Evolutionary conservation across 2,797 vertebrate genomes (phyloP).

Genomic region (Philypnodon macrostomus): DNA sequence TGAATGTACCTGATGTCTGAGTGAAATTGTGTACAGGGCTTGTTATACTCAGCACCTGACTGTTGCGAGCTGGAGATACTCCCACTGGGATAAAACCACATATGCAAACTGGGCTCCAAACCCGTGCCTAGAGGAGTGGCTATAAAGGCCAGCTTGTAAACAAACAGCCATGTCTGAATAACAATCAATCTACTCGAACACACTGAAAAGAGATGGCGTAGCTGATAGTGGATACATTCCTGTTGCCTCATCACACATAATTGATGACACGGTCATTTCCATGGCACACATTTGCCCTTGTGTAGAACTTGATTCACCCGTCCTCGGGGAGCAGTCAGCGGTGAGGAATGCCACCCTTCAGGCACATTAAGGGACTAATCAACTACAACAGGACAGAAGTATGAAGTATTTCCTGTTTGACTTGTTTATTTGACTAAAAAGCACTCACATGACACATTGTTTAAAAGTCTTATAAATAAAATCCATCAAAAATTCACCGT

Average conservation of each 20-base stretch:
- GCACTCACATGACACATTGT: constrained; percentile 2
- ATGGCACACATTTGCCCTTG: not conserved
- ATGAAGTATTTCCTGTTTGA: constrained; percentile 54
- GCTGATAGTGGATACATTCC: not conserved
- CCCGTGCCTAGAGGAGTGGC: constrained; percentile 66
- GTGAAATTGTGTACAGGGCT: constrained; percentile 13
- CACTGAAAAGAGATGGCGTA: too few relatives aligned
- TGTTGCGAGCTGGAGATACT: constrained; percentile 71
- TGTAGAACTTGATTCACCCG: constrained; percentile 44
- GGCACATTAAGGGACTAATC: constrained; percentile 45
- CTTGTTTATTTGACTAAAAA: constrained; percentile 11
- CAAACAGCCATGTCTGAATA: too few relatives aligned
- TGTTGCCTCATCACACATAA: constrained; percentile 27
- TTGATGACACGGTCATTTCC: constrained; percentile 30
- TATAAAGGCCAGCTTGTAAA: constrained; percentile 59
- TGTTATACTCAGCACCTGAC: constrained; percentile 72
- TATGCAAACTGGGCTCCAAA: constrained; percentile 77
- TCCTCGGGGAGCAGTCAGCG: constrained; percentile 32
- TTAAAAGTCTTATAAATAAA: constrained; percentile 20
- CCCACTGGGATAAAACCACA: constrained; percentile 78
- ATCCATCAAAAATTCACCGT: too few relatives aligned
- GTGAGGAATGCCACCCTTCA: constrained; percentile 64
- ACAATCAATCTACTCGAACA: too few relatives aligned
- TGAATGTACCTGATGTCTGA: constrained; percentile 5
- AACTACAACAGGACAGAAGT: constrained; percentile 14